These are phyloP conservation scores for Entomobrya multifasciata DNA, from an alignment of 2,888 invertebrate species.

Conservation along the genomic window DNA sequence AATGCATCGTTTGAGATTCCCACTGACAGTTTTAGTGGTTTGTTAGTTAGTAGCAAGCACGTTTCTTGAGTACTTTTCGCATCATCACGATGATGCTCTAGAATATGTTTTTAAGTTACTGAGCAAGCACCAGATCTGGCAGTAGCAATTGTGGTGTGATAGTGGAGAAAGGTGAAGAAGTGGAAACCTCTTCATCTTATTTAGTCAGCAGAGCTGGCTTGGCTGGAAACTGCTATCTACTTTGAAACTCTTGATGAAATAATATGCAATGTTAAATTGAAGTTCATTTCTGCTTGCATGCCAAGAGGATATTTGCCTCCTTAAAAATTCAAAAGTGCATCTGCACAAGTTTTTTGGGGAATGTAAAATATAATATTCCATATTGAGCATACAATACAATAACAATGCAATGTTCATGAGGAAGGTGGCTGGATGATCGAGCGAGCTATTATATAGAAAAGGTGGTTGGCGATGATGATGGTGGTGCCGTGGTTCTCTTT, in stretches of 20 bases:
- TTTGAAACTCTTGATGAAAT: slow-evolving; percentile 56
- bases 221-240: slow-evolving; percentile 23
- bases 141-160: too few relatives aligned
- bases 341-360: slow-evolving; percentile 40
- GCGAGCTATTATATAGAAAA: slow-evolving; percentile 32
- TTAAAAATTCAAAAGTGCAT: slow-evolving; percentile 71
- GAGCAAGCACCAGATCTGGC: too few relatives aligned
- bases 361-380: neutral
- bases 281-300: slow-evolving; percentile 67
- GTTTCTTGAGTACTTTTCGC: neutral
- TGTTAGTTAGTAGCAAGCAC: slow-evolving; percentile 57
- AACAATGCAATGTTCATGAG: slow-evolving; percentile 45
- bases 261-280: slow-evolving; percentile 39
- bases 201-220: slow-evolving; percentile 62
- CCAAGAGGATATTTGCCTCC: slow-evolving; percentile 66
- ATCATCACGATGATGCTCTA: too few relatives aligned
- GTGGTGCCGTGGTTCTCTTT: slow-evolving; percentile 28
- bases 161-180: slow-evolving; percentile 54
- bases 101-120: too few relatives aligned
- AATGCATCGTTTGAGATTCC: slow-evolving; percentile 21
- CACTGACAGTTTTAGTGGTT: slow-evolving; percentile 60
- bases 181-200: slow-evolving; percentile 63
- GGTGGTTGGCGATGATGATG: neutral
- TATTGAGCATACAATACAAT: neutral
- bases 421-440: slow-evolving; percentile 37